A percentile compares a stretch with the other conserved stretches of the same genome.
Evolutionary conservation across 2,113 vertebrate species (phyloP).

Genomic region (Gambusia affinis): DNA sequence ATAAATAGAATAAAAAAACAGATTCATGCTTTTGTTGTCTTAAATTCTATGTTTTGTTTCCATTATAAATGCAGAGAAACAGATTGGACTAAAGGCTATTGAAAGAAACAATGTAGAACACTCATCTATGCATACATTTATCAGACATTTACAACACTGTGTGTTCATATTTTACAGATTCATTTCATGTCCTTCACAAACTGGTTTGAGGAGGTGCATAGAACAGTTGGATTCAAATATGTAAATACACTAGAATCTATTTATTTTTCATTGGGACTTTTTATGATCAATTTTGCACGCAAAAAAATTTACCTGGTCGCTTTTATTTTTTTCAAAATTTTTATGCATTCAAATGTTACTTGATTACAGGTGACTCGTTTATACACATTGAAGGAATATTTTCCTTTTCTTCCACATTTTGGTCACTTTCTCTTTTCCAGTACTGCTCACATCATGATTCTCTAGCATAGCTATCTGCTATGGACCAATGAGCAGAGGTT

Average conservation of each 20-base stretch:
- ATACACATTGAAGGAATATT: neutral
- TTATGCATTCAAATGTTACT: neutral
- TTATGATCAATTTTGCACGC: neutral
- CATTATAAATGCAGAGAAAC: no score
- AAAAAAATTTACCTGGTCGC: neutral
- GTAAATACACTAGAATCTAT: neutral
- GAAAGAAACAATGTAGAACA: no score
- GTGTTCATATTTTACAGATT: neutral
- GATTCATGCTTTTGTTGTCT: no score
- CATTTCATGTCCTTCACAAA: neutral
- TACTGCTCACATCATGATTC: neutral
- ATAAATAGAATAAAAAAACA: no score
- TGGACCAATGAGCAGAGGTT: conserved; percentile 54
- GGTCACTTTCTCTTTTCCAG: neutral
- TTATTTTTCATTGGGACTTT: neutral
- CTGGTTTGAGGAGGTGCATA: neutral
- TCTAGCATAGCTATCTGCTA: conserved; percentile 30
- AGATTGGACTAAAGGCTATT: no score
- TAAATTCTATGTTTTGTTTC: no score
- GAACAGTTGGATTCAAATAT: neutral
- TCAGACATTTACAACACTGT: no score
- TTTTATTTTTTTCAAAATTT: neutral
- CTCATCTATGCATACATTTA: no score
- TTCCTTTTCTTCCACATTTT: neutral
- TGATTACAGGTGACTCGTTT: neutral